Evolutionary conservation across 2,888 invertebrate species (phyloP).

Genomic region (Limenitis arthemis): DNA sequence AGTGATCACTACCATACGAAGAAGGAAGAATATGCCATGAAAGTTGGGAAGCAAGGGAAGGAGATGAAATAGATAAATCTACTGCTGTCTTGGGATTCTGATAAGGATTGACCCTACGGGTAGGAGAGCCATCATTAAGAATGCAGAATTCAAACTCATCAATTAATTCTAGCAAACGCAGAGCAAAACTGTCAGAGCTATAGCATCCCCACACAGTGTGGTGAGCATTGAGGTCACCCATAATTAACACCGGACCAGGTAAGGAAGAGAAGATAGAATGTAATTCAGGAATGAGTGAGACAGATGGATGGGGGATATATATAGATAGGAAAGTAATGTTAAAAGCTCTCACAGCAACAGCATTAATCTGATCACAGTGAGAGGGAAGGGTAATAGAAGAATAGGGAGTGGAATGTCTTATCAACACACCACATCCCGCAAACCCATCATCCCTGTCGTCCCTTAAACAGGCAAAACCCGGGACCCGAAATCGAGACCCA

Average conservation of each 20-base stretch:
- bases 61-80: neutral
- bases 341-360: too few relatives aligned
- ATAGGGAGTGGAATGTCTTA: too few relatives aligned
- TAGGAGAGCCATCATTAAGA: slow-evolving; percentile 12
- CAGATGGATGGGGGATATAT: slow-evolving; percentile 10
- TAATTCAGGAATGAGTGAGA: slow-evolving; percentile 2
- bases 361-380: too few relatives aligned
- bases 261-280: slow-evolving; percentile 3
- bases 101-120: slow-evolving; percentile 5
- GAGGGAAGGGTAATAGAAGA: too few relatives aligned
- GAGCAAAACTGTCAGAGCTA: slow-evolving; percentile 2
- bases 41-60: slow-evolving; percentile 17
- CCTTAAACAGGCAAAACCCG: too few relatives aligned
- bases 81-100: slow-evolving; percentile 4
- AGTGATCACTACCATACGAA: slow-evolving; percentile 19
- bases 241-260: slow-evolving; percentile 5
- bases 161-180: slow-evolving; percentile 5
- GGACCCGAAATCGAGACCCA: too few relatives aligned
- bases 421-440: too few relatives aligned
- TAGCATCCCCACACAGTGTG: slow-evolving; percentile 11
- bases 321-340: neutral
- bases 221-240: slow-evolving; percentile 15
- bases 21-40: slow-evolving; percentile 1
- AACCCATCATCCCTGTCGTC: too few relatives aligned
- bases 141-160: slow-evolving; percentile 9